Evolutionary conservation across 2,888 invertebrate species (phyloP), one percentile per base, ranked within the genome.

Genomic region (Meteorus cinctellus): DNA sequence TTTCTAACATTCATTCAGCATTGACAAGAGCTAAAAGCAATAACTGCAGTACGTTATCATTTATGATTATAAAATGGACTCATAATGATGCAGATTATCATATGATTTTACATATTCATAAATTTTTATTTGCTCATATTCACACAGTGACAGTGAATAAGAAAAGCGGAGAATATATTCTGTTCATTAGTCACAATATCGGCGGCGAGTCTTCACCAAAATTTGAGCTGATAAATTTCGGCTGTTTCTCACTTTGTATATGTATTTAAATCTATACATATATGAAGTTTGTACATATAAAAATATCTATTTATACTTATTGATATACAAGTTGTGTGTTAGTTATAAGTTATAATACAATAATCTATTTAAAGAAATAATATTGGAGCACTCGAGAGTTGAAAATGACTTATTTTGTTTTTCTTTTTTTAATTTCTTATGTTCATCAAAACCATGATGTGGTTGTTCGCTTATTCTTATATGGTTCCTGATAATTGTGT

Each of bases 271-370:
- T 12, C 2, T 24, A 27, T 60, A 10, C 27, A 60, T 60, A 60
- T 24, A 24, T 24, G n/a, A 63, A 62, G 29, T 41, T 31, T 62
- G 71, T 72, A 62, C 60, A 72, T 45, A 72, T 45, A 72, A 19
- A 60, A 63, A 62, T 72, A 62, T 72, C 60, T 72, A 72, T 72
- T 72, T 72, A 45, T 62, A 62, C 55, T 19, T 72, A 72, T 72
- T 36, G 63, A 27, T 60, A 72, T 62, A 67, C 45, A 16, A 67
- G 19, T 69, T 69, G 31, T 69, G 55, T 69, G 63, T 48, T 72
- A 63, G 63, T 51, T 63, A 41, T 31, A 19, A 62, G 8, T 55
- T 27, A 72, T 45, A 29, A 41, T 41, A 41, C 29, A 27, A 63
- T 72, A n/a, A 48, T 72, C 63, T 34, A 65, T 65, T 65, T 55